phyloP scores from a whole-genome alignment of 2,113 vertebrate genomes.

The Muntiacus reevesi region DNA sequence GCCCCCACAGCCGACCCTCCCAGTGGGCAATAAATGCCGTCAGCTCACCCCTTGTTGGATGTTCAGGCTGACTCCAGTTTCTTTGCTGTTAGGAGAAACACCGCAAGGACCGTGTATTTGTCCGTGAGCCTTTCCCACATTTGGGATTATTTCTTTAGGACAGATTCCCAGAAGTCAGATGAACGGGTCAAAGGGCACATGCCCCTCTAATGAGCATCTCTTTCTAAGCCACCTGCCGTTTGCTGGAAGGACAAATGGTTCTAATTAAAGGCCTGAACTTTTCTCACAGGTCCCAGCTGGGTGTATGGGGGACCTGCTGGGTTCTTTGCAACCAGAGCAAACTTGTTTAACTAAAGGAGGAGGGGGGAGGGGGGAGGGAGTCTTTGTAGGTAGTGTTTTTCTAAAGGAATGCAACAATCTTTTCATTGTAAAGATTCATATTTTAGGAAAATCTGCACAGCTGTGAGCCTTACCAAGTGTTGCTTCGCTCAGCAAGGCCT shows the following conservation, averaged over 20 bases:
- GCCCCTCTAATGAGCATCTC: neutral
- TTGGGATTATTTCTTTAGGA: conserved; percentile 30
- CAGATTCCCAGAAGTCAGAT: conserved; percentile 9
- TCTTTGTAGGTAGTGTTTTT: neutral
- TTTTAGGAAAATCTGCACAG: neutral
- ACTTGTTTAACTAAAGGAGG: neutral
- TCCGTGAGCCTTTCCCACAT: neutral
- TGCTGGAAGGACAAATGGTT: conserved; percentile 49
- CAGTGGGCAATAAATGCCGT: accelerated
- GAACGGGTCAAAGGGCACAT: neutral
- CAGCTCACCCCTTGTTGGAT: accelerated
- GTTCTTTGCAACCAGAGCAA: neutral
- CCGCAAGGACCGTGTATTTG: neutral
- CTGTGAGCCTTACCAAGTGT: neutral
- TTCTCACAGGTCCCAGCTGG: neutral
- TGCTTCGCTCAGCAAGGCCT: neutral
- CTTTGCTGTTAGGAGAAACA: neutral
- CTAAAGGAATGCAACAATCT: neutral
- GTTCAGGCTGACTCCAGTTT: neutral
- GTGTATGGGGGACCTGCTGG: neutral
- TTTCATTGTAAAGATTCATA: neutral
- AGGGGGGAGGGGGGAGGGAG: neutral
- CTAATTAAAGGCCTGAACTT: neutral
- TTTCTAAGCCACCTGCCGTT: conserved; percentile 21
- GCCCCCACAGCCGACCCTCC: neutral